Percentiles rank a stretch among this genome's conserved stretches.
Evolutionary conservation across 2,888 invertebrate species (phyloP).

Genomic region (Auanema sp.): DNA sequence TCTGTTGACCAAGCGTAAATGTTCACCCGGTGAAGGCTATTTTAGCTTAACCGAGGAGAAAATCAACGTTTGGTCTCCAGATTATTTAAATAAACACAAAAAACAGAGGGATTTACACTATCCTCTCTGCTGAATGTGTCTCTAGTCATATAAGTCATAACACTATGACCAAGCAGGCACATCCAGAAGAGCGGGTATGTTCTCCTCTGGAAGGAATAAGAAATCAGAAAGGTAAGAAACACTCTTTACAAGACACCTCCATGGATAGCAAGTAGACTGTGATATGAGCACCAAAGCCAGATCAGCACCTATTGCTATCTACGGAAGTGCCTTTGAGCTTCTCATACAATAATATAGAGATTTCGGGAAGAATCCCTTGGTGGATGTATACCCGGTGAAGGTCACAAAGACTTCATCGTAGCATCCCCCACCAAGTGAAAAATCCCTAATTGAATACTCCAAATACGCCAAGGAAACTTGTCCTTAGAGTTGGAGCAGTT

Average conservation of each 20-base stretch:
- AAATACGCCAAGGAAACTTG: too few relatives aligned
- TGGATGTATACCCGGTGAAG: slow-evolving; percentile 19
- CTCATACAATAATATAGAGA: slow-evolving; percentile 22
- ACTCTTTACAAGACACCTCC: neutral
- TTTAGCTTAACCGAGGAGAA: slow-evolving; percentile 11
- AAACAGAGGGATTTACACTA: neutral
- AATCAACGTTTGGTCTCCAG: slow-evolving; percentile 10
- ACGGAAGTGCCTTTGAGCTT: too few relatives aligned
- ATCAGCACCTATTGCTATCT: too few relatives aligned
- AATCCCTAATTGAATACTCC: too few relatives aligned
- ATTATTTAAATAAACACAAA: neutral
- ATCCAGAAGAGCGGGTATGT: slow-evolving; percentile 26
- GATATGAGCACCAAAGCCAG: too few relatives aligned
- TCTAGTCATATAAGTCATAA: slow-evolving; percentile 40
- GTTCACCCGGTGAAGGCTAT: slow-evolving; percentile 21
- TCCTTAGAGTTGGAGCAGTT: too few relatives aligned
- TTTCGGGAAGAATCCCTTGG: slow-evolving; percentile 26
- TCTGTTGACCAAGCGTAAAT: slow-evolving; percentile 15
- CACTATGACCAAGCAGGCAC: slow-evolving; percentile 38
- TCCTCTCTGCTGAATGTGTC: slow-evolving; percentile 47
- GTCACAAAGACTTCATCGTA: neutral
- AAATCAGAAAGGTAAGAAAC: neutral
- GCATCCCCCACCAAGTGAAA: slow-evolving; percentile 2
- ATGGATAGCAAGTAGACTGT: slow-evolving; percentile 7
- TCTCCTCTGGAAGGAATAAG: neutral